phyloP scores from a whole-genome alignment of 2,113 vertebrate genomes.

The Prinia subflava region DNA sequence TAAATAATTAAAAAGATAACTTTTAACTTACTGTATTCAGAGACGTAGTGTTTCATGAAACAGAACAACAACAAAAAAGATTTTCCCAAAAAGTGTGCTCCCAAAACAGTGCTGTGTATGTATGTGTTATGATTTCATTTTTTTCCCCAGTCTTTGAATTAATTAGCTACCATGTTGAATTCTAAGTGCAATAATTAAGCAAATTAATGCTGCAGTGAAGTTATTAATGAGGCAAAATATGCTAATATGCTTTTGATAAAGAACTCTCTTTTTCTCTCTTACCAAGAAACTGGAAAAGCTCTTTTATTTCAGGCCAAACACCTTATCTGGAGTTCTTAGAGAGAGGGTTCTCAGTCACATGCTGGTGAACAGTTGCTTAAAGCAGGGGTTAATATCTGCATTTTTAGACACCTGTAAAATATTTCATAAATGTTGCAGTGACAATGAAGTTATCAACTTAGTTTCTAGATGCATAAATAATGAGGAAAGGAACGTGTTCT shows the following conservation, averaged over 20 bases:
- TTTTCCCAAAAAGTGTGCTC: background rate
- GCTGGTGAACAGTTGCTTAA: slow-evolving; percentile 57
- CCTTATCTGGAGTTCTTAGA: slow-evolving; percentile 74
- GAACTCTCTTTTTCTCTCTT: slow-evolving; percentile 67
- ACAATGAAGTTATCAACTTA: background rate
- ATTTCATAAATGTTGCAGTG: background rate
- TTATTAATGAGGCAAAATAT: slow-evolving; percentile 85
- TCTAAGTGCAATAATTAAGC: slow-evolving; percentile 80
- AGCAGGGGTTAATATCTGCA: slow-evolving; percentile 68
- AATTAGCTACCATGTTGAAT: slow-evolving; percentile 80
- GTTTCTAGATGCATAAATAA: background rate
- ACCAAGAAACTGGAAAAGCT: slow-evolving; percentile 72
- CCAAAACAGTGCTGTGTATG: background rate
- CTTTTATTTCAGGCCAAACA: slow-evolving; percentile 74
- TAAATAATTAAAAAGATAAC: slow-evolving; percentile 30
- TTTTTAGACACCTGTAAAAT: slow-evolving; percentile 55
- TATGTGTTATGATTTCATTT: slow-evolving; percentile 59
- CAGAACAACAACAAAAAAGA: background rate
- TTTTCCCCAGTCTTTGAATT: slow-evolving; percentile 62
- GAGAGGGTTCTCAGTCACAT: slow-evolving; percentile 11
- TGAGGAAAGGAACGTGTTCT: background rate
- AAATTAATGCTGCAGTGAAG: slow-evolving; percentile 80
- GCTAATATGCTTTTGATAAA: slow-evolving; percentile 81
- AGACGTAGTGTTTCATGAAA: slow-evolving; percentile 19
- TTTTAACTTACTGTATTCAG: slow-evolving; percentile 8